A percentile compares a stretch with the other conserved stretches of the same genome.
These are phyloP conservation scores for Corynorhinus townsendii DNA, from an alignment of 2,113 vertebrate genomes.

Conservation along the genomic window DNA sequence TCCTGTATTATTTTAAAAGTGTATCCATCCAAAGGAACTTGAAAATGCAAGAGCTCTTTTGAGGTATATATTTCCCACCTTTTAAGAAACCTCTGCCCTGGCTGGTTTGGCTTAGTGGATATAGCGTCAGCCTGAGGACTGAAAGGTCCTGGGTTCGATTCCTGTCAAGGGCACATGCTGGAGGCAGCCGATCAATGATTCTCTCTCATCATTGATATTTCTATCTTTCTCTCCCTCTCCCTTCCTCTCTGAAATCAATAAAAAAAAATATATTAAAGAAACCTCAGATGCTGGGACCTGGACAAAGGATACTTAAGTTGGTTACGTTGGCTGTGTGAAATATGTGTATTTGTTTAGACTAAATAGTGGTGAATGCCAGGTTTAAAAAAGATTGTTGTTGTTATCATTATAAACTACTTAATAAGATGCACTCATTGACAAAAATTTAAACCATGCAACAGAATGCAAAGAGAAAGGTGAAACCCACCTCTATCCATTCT, in stretches of 20 bases:
- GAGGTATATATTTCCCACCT: not conserved
- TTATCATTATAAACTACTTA: conserved; percentile 1
- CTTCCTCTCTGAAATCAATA: no score
- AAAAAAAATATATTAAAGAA: not conserved
- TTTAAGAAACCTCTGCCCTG: not conserved
- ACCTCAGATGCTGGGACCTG: not conserved
- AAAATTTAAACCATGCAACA: not conserved
- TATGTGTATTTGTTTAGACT: not conserved
- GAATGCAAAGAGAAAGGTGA: not conserved
- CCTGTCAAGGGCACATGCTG: no score
- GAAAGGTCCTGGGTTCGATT: no score
- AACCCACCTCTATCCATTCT: not conserved
- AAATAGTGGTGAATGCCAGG: not conserved
- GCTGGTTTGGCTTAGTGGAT: no score
- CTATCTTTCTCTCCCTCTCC: no score
- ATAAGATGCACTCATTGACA: not conserved
- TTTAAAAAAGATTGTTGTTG: not conserved
- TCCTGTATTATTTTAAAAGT: conserved; percentile 1
- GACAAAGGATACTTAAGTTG: not conserved
- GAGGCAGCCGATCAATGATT: no score
- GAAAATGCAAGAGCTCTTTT: not conserved
- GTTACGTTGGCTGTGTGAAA: not conserved
- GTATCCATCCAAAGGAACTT: not conserved
- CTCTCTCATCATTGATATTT: no score
- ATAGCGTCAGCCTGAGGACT: no score